A percentile compares a stretch with the other conserved stretches of the same genome.
These are phyloP conservation scores for Pegoplata infirma DNA, from an alignment of 2,888 invertebrate genomes.

Conservation along the genomic window DNA sequence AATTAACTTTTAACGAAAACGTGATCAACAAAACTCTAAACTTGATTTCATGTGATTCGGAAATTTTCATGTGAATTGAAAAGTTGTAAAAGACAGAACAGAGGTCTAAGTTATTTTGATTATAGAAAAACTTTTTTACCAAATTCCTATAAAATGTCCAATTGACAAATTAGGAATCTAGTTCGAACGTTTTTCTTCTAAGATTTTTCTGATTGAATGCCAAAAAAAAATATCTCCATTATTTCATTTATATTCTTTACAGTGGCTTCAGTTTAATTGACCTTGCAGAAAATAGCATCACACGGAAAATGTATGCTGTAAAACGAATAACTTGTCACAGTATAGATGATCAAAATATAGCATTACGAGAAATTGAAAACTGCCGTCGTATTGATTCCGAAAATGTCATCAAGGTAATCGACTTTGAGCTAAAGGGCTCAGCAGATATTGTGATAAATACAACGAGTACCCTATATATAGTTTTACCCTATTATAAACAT, in stretches of 20 bases:
- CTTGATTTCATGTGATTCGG: no score
- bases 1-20: no score
- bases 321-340: conserved; percentile 91
- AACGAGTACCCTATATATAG: conserved; percentile 85
- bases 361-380: conserved; percentile 86
- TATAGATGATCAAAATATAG: conserved; percentile 85
- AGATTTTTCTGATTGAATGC: no score
- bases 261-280: conserved; percentile 91
- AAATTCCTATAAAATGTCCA: no score
- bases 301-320: conserved; percentile 84
- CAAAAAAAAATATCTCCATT: no score
- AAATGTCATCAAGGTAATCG: conserved; percentile 86
- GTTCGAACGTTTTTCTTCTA: no score
- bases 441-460: conserved; percentile 84
- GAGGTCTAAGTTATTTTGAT: no score
- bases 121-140: no score
- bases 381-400: conserved; percentile 85
- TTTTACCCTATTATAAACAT: conserved; percentile 88
- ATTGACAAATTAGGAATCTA: no score
- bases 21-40: no score
- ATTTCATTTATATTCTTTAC: conserved; percentile 67
- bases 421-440: conserved; percentile 82
- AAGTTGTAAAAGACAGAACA: no score
- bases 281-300: conserved; percentile 84
- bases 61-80: no score